These are phyloP conservation scores for Aphaenogaster ashmeadi DNA, from an alignment of 1,140 invertebrate species.

Conservation along the genomic window DNA sequence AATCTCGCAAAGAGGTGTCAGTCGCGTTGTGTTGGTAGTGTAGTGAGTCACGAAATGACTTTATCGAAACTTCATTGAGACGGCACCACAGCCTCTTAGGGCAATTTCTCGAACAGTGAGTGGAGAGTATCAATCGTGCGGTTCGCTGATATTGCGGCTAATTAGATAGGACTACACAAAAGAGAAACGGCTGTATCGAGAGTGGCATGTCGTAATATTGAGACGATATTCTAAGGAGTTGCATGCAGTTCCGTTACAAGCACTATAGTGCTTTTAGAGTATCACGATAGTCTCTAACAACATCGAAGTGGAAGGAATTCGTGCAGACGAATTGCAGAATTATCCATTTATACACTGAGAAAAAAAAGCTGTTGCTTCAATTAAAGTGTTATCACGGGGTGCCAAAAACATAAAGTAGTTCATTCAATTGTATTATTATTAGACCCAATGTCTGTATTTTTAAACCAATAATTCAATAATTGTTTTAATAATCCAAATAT, in stretches of 20 bases:
- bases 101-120: slow-evolving; percentile 58
- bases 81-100: slow-evolving; percentile 64
- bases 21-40: neutral
- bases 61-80: slow-evolving; percentile 67
- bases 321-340: neutral
- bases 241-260: slow-evolving; percentile 6
- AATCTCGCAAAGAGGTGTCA: neutral
- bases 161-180: slow-evolving; percentile 75
- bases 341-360: neutral
- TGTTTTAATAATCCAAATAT: too few species aligned
- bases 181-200: slow-evolving; percentile 39
- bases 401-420: too few species aligned
- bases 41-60: slow-evolving; percentile 59
- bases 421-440: too few species aligned
- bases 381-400: too few species aligned
- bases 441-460: too few species aligned
- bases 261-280: slow-evolving; percentile 4
- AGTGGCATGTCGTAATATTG: slow-evolving; percentile 46
- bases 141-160: slow-evolving; percentile 63
- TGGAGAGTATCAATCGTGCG: slow-evolving; percentile 58
- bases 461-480: too few species aligned
- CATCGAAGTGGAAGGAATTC: neutral
- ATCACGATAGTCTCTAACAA: neutral
- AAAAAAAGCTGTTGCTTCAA: too few species aligned
- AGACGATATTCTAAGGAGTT: slow-evolving; percentile 69